Conservation (phyloP, 2,888 invertebrate genomes). For the Drosophila nr. fundita region DNA sequence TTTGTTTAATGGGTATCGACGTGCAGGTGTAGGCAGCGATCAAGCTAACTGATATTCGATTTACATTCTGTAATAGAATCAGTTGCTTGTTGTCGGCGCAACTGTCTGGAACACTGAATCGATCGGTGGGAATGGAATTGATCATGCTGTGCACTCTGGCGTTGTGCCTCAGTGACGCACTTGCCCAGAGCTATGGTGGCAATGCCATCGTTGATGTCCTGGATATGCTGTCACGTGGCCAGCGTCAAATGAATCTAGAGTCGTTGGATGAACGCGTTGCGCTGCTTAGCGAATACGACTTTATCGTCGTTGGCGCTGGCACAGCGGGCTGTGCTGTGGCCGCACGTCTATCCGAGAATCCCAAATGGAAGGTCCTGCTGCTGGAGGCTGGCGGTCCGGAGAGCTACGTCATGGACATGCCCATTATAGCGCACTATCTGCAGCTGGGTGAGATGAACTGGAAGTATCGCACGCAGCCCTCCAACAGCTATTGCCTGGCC, state of each 20-base stretch:
- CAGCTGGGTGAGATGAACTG: constrained; percentile 91
- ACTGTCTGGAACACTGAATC: neutral
- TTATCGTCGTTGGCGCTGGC: constrained; percentile 92
- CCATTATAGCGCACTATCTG: constrained; percentile 89
- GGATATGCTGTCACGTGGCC: constrained; percentile 76
- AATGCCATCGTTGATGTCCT: constrained; percentile 48
- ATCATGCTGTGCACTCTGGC: constrained; percentile 3
- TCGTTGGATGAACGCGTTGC: constrained; percentile 61
- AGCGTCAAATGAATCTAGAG: constrained; percentile 72
- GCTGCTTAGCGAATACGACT: constrained; percentile 88
- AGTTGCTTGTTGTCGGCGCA: constrained; percentile 22
- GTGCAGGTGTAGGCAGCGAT: neutral
- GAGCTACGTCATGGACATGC: constrained; percentile 90
- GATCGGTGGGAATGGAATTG: constrained; percentile 9
- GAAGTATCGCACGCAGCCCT: constrained; percentile 92
- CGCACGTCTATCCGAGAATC: constrained; percentile 89
- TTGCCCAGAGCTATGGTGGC: constrained; percentile 31
- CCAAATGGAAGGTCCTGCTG: constrained; percentile 88
- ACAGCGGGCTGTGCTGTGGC: constrained; percentile 92
- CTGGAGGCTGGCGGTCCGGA: constrained; percentile 91
- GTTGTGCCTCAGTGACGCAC: neutral
- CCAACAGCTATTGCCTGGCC: constrained; percentile 89
- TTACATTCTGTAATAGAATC: constrained; percentile 17
- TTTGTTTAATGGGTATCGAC: neutral
- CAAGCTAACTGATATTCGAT: neutral